A percentile compares a stretch with the other conserved stretches of the same genome.
phyloP scores from a whole-genome alignment of 2,113 vertebrate species.

The Microcebus murinus region DNA sequence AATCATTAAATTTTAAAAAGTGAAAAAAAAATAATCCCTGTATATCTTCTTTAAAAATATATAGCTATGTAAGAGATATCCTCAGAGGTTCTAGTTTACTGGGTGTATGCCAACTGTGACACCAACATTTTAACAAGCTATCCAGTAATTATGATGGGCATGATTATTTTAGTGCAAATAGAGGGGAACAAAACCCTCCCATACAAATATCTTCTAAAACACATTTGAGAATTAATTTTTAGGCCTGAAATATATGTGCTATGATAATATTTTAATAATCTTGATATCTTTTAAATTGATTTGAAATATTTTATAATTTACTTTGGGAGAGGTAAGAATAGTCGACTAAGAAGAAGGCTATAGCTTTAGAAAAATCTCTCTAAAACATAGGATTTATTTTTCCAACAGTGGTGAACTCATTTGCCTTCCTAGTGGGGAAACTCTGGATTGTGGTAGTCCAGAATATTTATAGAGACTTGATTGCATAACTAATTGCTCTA shows the following conservation, averaged over 20 bases:
- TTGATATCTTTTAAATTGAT: slow-evolving; percentile 46
- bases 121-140: not conserved
- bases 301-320: slow-evolving; percentile 67
- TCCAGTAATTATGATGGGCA: not conserved
- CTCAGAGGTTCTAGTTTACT: not conserved
- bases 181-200: not conserved
- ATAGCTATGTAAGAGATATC: not conserved
- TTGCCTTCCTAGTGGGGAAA: not conserved
- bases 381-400: slow-evolving; percentile 42
- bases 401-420: not conserved
- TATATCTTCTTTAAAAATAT: not conserved
- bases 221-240: slow-evolving; percentile 43
- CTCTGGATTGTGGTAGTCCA: not conserved
- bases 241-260: slow-evolving; percentile 45
- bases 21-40: not conserved
- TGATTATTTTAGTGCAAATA: not conserved
- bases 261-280: not conserved
- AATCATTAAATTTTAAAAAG: not conserved
- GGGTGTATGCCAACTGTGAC: not conserved
- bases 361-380: slow-evolving; percentile 1
- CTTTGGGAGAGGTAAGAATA: slow-evolving; percentile 33
- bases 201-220: not conserved
- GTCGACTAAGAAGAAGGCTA: slow-evolving; percentile 31
- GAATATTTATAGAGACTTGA: not conserved
- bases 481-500: not conserved